These are phyloP conservation scores for Felis chaus DNA, from an alignment of 2,113 vertebrate species.

Conservation along the genomic window DNA sequence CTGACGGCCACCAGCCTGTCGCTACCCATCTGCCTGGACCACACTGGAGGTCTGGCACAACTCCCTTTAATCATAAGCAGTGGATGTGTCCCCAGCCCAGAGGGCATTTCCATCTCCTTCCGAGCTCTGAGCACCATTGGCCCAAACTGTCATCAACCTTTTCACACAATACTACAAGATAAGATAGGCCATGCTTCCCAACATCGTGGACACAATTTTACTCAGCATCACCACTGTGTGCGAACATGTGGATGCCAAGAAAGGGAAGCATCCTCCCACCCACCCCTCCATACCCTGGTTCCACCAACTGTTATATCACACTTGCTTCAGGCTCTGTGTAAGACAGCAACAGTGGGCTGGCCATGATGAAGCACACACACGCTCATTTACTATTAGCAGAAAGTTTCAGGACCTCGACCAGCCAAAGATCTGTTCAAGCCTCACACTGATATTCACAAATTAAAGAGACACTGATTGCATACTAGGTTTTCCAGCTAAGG, in stretches of 20 bases:
- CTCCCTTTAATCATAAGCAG: neutral
- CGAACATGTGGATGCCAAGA: neutral
- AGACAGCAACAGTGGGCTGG: neutral
- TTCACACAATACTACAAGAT: neutral
- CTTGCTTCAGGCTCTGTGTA: neutral
- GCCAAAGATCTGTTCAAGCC: neutral
- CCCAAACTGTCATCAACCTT: neutral
- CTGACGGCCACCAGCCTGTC: neutral
- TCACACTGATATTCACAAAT: neutral
- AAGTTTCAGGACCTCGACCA: neutral
- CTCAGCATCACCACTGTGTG: neutral
- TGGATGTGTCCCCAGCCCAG: neutral
- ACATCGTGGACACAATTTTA: neutral
- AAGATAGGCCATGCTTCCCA: neutral
- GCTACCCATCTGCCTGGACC: neutral
- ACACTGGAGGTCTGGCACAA: neutral
- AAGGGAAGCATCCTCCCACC: neutral
- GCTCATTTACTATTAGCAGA: neutral
- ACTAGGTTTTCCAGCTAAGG: neutral
- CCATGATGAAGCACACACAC: neutral
- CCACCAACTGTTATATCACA: neutral
- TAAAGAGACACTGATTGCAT: conserved; percentile 2
- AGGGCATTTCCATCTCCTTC: neutral
- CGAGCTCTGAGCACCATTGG: neutral
- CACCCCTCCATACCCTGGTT: neutral